A percentile compares a stretch with the other conserved stretches of the same genome.
These are phyloP conservation scores for Xylocampa areola DNA, from an alignment of 2,888 invertebrate genomes.

Conservation along the genomic window DNA sequence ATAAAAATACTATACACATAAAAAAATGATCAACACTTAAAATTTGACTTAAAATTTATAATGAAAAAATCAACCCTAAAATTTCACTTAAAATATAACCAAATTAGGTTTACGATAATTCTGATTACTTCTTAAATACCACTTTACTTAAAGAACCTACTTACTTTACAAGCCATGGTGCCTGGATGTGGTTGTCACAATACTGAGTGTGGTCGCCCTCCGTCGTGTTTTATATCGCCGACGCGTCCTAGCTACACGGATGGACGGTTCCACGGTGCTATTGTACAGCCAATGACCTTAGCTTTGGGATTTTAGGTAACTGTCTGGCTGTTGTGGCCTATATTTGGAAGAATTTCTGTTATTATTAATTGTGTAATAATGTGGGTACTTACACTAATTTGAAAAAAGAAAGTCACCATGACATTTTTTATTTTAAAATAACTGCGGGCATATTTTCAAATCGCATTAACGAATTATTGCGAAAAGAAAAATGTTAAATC, in stretches of 20 bases:
- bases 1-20: too few species aligned
- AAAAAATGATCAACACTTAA: too few species aligned
- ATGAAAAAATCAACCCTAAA: too few species aligned
- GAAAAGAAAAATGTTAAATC: too few species aligned
- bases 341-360: constrained; percentile 18
- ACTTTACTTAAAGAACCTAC: constrained; percentile 25
- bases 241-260: constrained; percentile 81
- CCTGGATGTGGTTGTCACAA: constrained; percentile 40
- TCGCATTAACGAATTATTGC: too few species aligned
- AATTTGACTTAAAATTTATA: too few species aligned
- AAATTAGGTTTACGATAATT: neutral
- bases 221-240: constrained; percentile 73
- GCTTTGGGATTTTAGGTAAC: constrained; percentile 40
- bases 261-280: constrained; percentile 72
- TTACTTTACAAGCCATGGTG: constrained; percentile 63
- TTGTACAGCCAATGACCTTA: constrained; percentile 76
- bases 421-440: too few species aligned
- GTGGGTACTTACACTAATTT: too few species aligned
- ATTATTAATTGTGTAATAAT: neutral
- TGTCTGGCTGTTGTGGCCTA: constrained; percentile 36
- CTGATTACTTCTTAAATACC: neutral
- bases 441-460: too few species aligned
- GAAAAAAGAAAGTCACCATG: too few species aligned
- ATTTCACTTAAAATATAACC: too few species aligned
- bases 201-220: constrained; percentile 49